Base-by-base conservation (phyloP, 1,140 invertebrate genomes). In the Diachasma alloeum region DNA sequence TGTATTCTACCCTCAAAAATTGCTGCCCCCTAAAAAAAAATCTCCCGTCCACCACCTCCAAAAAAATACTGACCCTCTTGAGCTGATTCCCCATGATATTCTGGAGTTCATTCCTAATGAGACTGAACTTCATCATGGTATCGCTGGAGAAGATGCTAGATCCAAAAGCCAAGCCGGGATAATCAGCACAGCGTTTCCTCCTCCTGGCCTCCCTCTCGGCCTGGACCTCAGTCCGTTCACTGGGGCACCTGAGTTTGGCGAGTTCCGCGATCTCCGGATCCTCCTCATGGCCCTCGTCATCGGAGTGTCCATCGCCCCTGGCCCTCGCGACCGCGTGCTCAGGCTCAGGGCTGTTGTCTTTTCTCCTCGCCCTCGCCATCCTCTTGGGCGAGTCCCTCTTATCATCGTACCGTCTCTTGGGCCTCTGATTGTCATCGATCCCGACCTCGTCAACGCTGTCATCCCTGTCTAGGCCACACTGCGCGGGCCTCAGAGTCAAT, bases 121-220 rank as follows among this genome's bases (percentile, higher is more conserved):
- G 95, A 86, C 94, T 97, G 90, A 98, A 98, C 90, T 98, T 98
- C 94, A 99, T 98, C 93, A 98, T 95, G 1, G 97, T 98, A 87
- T 98, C 97, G 63, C 97, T 98, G 85, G 96, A 97, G 88, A 99
- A 98, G 84, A 97, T 95, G 22, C 96, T 97, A 78, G 93, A 93
- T 22, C 96, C 96, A 82, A 98, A 97, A 0, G 96, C 96, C 9
- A 98, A 89, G 4, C 97, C 97, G 0, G 96, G 97, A 90, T 98
- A 98, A 86, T 97, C 96, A 4, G 96, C 93, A 87, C 96, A 97
- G 87, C 95, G 91, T 73, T 94, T 93, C 77, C 94, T 91, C 53
- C 93, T 88, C 69, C 96, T 91, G 48, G 93, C 94, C 82, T 96
- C 96, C 76, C 96, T 91, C 83, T 96, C 96, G 26, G 96, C 95